Percentiles rank a stretch among this genome's conserved stretches.
phyloP scores from a whole-genome alignment of 2,888 invertebrate genomes.

The Lithophane socia region DNA sequence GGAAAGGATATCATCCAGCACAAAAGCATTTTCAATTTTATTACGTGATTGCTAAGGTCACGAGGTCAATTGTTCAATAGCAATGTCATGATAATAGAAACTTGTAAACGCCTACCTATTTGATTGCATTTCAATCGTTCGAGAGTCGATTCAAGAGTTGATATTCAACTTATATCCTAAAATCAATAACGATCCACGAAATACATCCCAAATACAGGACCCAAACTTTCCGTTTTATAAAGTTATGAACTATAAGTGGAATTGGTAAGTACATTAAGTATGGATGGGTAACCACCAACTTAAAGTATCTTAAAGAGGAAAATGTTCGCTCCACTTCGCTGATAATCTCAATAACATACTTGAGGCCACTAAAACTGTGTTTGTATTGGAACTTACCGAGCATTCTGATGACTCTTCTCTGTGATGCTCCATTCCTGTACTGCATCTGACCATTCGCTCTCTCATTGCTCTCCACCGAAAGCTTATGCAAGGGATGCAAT shows the following conservation, averaged over 20 bases:
- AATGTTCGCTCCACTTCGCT: conserved; percentile 8
- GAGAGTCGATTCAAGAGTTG: neutral
- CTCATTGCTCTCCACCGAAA: conserved; percentile 86
- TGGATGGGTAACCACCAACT: neutral
- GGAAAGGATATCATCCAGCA: neutral
- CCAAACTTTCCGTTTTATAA: conserved; percentile 1
- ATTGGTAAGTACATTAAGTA: neutral
- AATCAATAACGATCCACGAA: neutral
- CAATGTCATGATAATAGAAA: neutral
- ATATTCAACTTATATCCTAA: neutral
- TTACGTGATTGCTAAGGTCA: conserved; percentile 2
- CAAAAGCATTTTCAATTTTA: neutral
- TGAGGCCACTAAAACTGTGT: conserved; percentile 1
- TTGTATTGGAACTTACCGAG: conserved; percentile 91
- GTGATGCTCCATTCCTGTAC: conserved; percentile 90
- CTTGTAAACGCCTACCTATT: neutral
- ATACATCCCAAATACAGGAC: neutral
- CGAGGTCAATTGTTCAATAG: conserved; percentile 5
- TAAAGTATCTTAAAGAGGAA: neutral
- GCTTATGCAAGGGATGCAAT: conserved; percentile 90
- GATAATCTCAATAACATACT: neutral
- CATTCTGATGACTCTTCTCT: conserved; percentile 94
- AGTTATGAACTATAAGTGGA: conserved; percentile 6
- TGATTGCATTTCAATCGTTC: neutral
- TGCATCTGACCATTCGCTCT: conserved; percentile 80